Evolutionary conservation across 2,797 vertebrate genomes (phyloP), one percentile per base, ranked within the genome.

Genomic region (Clarias laeviceps): DNA sequence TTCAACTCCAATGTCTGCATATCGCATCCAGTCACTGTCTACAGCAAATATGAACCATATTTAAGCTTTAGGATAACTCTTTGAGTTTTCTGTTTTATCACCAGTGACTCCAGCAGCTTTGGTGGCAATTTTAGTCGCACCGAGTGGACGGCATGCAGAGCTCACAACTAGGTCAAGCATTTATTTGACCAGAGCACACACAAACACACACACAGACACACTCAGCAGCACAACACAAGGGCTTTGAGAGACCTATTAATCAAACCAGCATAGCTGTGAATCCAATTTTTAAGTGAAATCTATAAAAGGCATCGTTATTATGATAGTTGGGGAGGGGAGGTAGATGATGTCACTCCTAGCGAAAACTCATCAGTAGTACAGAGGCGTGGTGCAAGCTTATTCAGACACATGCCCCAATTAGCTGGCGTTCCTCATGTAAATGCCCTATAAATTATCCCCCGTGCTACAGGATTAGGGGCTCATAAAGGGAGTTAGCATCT

Each of bases 321-420:
- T 90, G 90, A 90, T 91, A 66, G 37, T 40, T 62, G 37, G n/a
- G 29, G 18, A 34, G 6, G 32, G 20, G 50, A 74, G 88, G 87
- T 84, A 74, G 89, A 86, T 87, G 85, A 88, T 87, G 87, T 87
- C 88, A 89, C 82, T 90, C 85, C 87, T 37, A 85, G 88, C 82
- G 87, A 89, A 86, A 86, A 90, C 92, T 94, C 90, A 94, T 97
- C 95, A 96, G 96, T 94, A 94, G 95, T 94, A 94, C 93, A 93
- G 94, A 93, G 94, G 94, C 95, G 94, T 94, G 93, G 94, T 95
- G 89, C 88, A 92, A 96, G 96, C 97, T 98, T 98, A 97, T 91
- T 86, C 95, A 97, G 96, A 99, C 97, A 97, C 97, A 97, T 97
- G 97, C 97, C 97, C 97, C 97, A 98, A 99, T 99, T 99, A 99